Conservation (phyloP, 2,888 invertebrate genomes). For the Platycheirus albimanus region DNA sequence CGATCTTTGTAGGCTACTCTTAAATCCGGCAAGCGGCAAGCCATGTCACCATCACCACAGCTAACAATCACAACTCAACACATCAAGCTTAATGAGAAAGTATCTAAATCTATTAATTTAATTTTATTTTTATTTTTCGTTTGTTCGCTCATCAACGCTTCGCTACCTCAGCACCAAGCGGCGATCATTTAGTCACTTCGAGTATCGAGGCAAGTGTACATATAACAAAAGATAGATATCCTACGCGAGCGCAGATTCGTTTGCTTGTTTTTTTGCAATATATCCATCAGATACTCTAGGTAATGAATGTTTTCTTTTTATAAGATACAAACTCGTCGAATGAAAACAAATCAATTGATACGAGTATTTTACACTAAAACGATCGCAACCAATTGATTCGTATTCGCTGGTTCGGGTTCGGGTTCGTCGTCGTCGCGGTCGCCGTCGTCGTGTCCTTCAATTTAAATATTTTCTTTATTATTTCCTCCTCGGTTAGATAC, state of each 20-base stretch:
- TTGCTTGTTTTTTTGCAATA: neutral
- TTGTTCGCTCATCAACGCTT: conserved; percentile 36
- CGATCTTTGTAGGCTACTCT: conserved; percentile 23
- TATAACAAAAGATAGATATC: conserved; percentile 18
- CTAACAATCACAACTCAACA: conserved; percentile 55
- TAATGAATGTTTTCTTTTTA: neutral
- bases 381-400: conserved; percentile 44
- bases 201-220: conserved; percentile 72
- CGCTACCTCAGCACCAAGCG: conserved; percentile 46
- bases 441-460: conserved; percentile 67
- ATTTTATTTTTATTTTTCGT: conserved; percentile 8
- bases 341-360: conserved; percentile 33
- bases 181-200: conserved; percentile 67
- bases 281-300: neutral
- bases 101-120: conserved; percentile 68
- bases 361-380: conserved; percentile 17
- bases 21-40: conserved; percentile 12
- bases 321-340: conserved; percentile 3
- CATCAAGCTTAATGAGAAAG: conserved; percentile 67
- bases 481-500: conserved; percentile 23
- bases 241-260: conserved; percentile 48
- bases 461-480: conserved; percentile 41
- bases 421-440: conserved; percentile 23
- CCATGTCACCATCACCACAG: conserved; percentile 2
- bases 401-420: conserved; percentile 30